Conservation (phyloP, 2,797 vertebrate genomes). For the Pangasius larnaudii region DNA sequence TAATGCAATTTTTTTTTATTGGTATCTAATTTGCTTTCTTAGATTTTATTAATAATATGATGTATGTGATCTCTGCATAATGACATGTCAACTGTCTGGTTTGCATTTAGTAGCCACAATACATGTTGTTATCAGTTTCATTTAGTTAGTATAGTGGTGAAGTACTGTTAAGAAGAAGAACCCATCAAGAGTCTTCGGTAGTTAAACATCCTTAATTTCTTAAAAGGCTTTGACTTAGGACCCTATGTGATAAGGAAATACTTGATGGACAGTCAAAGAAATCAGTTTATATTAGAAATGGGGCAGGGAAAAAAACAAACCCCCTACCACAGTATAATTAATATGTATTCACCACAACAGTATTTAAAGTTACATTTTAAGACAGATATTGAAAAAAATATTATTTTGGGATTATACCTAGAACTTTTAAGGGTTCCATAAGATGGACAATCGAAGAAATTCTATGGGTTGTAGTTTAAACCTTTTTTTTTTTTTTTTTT, state of each 20-base stretch:
- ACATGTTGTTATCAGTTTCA: not conserved
- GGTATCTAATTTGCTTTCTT: not conserved
- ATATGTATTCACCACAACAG: not conserved
- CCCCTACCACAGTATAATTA: not conserved
- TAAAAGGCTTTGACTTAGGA: not conserved
- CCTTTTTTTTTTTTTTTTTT: not conserved
- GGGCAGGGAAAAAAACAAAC: not conserved
- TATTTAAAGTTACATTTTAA: not conserved
- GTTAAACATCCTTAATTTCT: not conserved
- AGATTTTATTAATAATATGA: not conserved
- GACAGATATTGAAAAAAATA: not conserved
- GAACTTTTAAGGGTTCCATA: not conserved
- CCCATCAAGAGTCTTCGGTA: not conserved
- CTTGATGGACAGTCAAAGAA: not conserved
- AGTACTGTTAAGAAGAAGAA: not conserved
- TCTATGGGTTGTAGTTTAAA: not conserved
- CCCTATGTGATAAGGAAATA: not conserved
- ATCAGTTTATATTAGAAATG: not conserved
- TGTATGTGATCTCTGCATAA: not conserved
- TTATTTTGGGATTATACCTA: not conserved
- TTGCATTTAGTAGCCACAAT: not conserved
- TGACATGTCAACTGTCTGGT: not conserved
- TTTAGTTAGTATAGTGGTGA: not conserved
- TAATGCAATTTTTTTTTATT: not conserved
- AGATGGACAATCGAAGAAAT: not conserved